Evolutionary conservation across 2,888 invertebrate genomes (phyloP).

Genomic region (Leptinotarsa tumamoca): DNA sequence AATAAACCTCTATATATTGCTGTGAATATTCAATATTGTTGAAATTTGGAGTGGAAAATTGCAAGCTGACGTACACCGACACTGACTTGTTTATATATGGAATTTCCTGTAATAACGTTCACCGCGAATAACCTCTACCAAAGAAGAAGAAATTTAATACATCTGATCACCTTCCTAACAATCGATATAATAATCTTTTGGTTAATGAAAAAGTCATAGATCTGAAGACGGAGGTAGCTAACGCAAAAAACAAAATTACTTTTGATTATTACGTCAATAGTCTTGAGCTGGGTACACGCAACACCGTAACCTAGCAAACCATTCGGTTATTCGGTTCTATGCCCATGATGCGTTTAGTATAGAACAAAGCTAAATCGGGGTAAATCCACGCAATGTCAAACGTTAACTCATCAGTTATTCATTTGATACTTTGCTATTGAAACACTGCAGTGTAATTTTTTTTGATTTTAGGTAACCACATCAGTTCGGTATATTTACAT

Average conservation of each 20-base stretch:
- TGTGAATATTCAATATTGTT: background rate
- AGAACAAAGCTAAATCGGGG: background rate
- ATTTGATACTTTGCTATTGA: background rate
- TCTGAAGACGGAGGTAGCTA: background rate
- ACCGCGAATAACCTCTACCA: background rate
- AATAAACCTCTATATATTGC: background rate
- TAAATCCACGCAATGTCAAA: no score
- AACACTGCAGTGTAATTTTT: background rate
- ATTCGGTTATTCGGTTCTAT: slow-evolving; percentile 8
- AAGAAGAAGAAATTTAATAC: slow-evolving; percentile 4
- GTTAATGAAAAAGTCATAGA: background rate
- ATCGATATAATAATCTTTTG: slow-evolving; percentile 9
- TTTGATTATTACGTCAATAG: background rate
- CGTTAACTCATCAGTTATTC: background rate
- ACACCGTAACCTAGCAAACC: background rate
- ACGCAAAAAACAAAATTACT: no score
- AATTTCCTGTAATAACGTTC: background rate
- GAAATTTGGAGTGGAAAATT: slow-evolving; percentile 28
- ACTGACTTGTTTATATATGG: slow-evolving; percentile 28
- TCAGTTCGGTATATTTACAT: no score
- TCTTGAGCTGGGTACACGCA: background rate
- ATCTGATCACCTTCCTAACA: slow-evolving; percentile 1
- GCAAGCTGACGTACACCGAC: slow-evolving; percentile 35
- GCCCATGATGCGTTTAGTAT: slow-evolving; percentile 5
- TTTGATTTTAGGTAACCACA: no score